These are phyloP conservation scores for Aurelia aurita complex sp. Pacific DNA, from an alignment of 30 jellyfish, hydroid and myxozoan genomes.

Conservation along the genomic window DNA sequence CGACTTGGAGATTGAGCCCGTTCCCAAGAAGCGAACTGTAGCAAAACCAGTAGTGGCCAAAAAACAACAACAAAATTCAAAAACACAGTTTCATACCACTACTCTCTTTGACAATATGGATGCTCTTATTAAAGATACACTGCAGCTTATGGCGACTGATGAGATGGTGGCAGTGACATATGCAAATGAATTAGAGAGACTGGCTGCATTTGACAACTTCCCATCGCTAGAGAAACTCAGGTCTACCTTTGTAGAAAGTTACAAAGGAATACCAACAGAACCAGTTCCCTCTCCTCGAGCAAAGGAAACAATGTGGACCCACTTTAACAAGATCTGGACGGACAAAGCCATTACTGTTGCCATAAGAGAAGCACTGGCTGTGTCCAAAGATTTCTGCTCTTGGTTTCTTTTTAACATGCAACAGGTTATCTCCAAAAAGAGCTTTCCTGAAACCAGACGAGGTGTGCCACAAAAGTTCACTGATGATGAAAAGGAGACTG, in stretches of 20 bases:
- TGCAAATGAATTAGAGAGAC: not conserved
- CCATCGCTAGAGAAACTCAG: not conserved
- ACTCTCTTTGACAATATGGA: not conserved
- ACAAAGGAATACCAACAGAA: not conserved
- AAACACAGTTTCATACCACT: no score
- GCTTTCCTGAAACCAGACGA: not conserved
- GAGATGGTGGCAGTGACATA: not conserved
- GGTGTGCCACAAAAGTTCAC: not conserved
- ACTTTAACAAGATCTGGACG: not conserved
- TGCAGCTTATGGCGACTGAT: not conserved
- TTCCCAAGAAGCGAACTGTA: not conserved
- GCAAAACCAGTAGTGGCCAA: not conserved
- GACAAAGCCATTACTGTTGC: not conserved
- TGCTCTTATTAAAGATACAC: not conserved
- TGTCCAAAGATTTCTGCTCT: not conserved
- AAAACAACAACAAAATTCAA: no score
- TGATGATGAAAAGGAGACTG: not conserved
- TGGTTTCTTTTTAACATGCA: not conserved
- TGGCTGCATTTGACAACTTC: not conserved
- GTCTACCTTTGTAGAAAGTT: not conserved
- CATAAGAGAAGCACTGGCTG: not conserved
- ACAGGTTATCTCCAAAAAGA: not conserved
- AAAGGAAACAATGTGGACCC: not conserved
- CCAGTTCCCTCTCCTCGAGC: conserved; percentile 3
- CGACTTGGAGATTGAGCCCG: not conserved